These are phyloP conservation scores for Psilopsiagon aymara DNA, from an alignment of 2,113 vertebrate species.

Conservation along the genomic window DNA sequence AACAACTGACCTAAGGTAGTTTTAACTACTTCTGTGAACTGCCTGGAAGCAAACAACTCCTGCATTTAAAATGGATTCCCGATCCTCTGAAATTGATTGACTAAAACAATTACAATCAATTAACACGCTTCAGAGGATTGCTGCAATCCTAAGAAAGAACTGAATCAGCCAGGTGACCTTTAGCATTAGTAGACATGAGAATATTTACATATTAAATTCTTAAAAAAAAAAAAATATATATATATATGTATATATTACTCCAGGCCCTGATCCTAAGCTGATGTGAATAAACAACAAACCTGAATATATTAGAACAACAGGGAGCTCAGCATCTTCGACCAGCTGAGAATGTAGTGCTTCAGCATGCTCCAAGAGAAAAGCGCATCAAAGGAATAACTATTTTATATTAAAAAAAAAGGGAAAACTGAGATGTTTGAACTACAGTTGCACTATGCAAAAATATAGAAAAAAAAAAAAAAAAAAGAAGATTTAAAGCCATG, in stretches of 20 bases:
- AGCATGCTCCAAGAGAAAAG: not conserved
- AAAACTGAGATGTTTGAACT: not conserved
- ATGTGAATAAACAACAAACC: conserved; percentile 36
- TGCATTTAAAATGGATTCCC: conserved; percentile 38
- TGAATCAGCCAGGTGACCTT: conserved; percentile 61
- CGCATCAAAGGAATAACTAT: not conserved
- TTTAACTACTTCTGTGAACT: not conserved
- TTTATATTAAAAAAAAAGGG: not conserved
- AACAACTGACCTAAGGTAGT: not conserved
- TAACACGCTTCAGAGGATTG: conserved; percentile 37
- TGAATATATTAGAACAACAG: not conserved
- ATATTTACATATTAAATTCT: conserved; percentile 42
- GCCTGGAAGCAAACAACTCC: conserved; percentile 20
- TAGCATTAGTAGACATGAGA: conserved; percentile 19
- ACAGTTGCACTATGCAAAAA: not conserved
- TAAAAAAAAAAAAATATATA: not conserved
- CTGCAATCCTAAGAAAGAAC: conserved; percentile 36
- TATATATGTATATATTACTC: not conserved
- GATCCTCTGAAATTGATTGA: conserved; percentile 43
- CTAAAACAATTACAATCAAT: conserved; percentile 65
- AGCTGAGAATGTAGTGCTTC: not conserved
- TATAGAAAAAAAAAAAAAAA: not conserved
- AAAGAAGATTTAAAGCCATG: not conserved
- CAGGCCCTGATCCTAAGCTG: not conserved
- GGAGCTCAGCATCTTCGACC: not conserved